phyloP scores from a whole-genome alignment of 2,113 vertebrate species.

The Caranx ignobilis region DNA sequence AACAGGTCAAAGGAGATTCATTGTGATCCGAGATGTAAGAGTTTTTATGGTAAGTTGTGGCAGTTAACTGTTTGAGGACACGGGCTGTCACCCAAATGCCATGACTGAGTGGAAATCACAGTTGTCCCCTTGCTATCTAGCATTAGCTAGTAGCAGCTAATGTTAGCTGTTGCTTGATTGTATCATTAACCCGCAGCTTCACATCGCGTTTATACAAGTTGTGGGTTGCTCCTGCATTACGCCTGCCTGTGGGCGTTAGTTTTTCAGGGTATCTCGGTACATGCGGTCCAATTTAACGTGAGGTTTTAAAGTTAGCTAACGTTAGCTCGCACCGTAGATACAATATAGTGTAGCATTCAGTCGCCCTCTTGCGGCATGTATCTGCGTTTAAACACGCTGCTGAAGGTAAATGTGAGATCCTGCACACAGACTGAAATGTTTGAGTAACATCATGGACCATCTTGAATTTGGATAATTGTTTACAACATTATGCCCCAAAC shows the following conservation, averaged over 20 bases:
- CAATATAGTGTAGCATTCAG: background rate
- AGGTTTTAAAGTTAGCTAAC: background rate
- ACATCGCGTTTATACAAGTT: background rate
- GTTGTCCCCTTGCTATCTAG: background rate
- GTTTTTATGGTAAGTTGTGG: conserved; percentile 44
- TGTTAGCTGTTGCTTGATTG: background rate
- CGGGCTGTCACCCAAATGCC: rapidly evolving
- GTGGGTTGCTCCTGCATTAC: background rate
- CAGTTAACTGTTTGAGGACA: background rate
- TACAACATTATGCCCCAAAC: background rate
- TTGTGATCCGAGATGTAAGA: background rate
- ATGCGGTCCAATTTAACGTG: background rate
- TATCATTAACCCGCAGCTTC: background rate
- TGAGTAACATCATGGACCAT: background rate
- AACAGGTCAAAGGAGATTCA: background rate
- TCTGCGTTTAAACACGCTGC: background rate
- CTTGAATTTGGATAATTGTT: background rate
- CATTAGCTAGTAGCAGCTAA: conserved; percentile 38
- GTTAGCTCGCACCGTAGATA: background rate
- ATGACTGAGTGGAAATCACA: background rate
- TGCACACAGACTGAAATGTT: background rate
- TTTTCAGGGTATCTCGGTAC: rapidly evolving
- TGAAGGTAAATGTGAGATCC: background rate
- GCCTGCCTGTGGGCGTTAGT: background rate
- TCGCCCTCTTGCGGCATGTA: conserved; percentile 5